phyloP scores from a whole-genome alignment of 2,888 invertebrate genomes.

The Phaonia tiefii region DNA sequence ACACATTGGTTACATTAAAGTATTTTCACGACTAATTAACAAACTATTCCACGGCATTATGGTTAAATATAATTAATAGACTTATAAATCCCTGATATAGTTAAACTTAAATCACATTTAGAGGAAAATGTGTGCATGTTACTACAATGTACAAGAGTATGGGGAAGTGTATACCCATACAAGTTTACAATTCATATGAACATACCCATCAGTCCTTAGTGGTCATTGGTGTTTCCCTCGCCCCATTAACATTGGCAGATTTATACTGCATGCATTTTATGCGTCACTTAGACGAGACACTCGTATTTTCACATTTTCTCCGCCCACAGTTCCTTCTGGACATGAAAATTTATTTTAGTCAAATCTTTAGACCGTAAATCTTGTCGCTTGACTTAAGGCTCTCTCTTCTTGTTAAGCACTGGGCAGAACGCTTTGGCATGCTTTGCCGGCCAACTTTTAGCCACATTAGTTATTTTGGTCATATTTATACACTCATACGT shows the following conservation, averaged over 20 bases:
- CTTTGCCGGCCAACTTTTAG: constrained; percentile 57
- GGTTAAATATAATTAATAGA: constrained; percentile 45
- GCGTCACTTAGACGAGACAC: constrained; percentile 64
- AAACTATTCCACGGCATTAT: background rate
- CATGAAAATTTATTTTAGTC: constrained; percentile 75
- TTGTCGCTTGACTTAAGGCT: constrained; percentile 72
- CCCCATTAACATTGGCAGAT: constrained; percentile 43
- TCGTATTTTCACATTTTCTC: constrained; percentile 68
- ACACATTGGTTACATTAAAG: no score
- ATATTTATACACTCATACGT: constrained; percentile 2
- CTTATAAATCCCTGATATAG: constrained; percentile 51
- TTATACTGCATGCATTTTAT: constrained; percentile 63
- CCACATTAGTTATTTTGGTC: constrained; percentile 27
- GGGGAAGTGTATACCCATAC: background rate
- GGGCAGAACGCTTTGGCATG: constrained; percentile 56
- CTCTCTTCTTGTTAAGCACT: constrained; percentile 63
- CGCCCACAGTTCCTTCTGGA: constrained; percentile 76
- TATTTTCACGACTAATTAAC: background rate
- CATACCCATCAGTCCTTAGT: background rate
- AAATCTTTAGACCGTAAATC: constrained; percentile 75
- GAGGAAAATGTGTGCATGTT: background rate
- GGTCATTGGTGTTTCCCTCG: constrained; percentile 20
- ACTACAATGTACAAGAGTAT: background rate
- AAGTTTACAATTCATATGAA: background rate
- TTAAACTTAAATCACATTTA: constrained; percentile 41